Conservation (phyloP, 2,888 invertebrate genomes). For the Eupithecia subumbrata region DNA sequence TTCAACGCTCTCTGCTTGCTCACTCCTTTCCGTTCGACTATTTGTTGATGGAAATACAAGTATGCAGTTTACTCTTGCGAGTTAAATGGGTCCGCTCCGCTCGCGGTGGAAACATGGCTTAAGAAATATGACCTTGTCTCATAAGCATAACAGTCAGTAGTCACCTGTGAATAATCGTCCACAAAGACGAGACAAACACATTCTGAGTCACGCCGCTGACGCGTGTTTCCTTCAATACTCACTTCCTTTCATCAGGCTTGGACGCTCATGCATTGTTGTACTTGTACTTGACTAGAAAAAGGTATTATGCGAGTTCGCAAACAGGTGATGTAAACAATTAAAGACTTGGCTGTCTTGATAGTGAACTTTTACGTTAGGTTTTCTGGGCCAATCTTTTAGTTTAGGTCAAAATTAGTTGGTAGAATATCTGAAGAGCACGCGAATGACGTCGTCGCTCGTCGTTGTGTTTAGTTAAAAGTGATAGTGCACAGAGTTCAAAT, state of each 20-base stretch:
- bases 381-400: not conserved
- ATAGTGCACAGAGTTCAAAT: not conserved
- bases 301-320: not conserved
- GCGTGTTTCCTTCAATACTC: constrained; percentile 28
- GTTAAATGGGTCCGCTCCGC: too few species aligned
- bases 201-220: constrained; percentile 21
- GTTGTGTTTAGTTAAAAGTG: constrained; percentile 11
- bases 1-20: too few species aligned
- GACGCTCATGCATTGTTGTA: not conserved
- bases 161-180: constrained; percentile 6
- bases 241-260: constrained; percentile 16
- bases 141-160: not conserved
- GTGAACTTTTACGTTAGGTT: not conserved
- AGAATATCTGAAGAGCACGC: not conserved
- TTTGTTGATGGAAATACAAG: too few species aligned
- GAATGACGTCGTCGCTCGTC: not conserved
- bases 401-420: not conserved
- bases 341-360: not conserved
- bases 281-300: not conserved
- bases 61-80: too few species aligned
- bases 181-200: constrained; percentile 18
- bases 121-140: not conserved
- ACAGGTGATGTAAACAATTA: not conserved
- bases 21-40: too few species aligned
- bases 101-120: too few species aligned